Percentiles rank a stretch among this genome's conserved stretches.
These are phyloP conservation scores for Camponotus vicinus DNA, from an alignment of 1,140 invertebrate genomes.

Conservation along the genomic window DNA sequence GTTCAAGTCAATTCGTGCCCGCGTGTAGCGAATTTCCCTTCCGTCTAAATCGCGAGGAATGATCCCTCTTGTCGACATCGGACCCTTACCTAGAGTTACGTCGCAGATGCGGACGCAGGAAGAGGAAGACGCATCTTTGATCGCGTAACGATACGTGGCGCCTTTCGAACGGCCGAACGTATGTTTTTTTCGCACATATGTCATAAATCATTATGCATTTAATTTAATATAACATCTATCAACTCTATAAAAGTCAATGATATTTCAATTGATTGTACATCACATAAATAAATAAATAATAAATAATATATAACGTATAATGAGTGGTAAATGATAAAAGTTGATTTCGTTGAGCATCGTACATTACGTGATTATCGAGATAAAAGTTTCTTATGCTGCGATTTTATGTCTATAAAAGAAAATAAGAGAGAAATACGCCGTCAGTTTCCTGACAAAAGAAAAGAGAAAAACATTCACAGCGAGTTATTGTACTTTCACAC, in stretches of 20 bases:
- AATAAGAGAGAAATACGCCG: background rate
- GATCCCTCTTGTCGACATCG: slow-evolving; percentile 1
- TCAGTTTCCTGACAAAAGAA: background rate
- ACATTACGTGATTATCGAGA: background rate
- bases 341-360: background rate
- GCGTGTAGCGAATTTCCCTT: slow-evolving; percentile 31
- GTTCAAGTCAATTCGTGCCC: slow-evolving; percentile 44
- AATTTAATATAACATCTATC: background rate
- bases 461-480: background rate
- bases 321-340: background rate
- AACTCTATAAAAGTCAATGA: background rate
- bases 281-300: background rate
- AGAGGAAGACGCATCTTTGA: slow-evolving; percentile 44
- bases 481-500: slow-evolving; percentile 53
- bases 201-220: background rate
- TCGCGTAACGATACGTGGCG: slow-evolving; percentile 36
- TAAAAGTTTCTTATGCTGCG: background rate
- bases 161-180: background rate
- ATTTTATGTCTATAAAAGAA: background rate
- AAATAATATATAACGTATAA: background rate
- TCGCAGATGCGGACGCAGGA: slow-evolving; percentile 27
- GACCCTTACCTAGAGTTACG: background rate
- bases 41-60: slow-evolving; percentile 25
- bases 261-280: background rate
- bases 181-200: background rate